Conservation (phyloP, 2,888 invertebrate species). For the Caenorhabditis sulstoni region DNA sequence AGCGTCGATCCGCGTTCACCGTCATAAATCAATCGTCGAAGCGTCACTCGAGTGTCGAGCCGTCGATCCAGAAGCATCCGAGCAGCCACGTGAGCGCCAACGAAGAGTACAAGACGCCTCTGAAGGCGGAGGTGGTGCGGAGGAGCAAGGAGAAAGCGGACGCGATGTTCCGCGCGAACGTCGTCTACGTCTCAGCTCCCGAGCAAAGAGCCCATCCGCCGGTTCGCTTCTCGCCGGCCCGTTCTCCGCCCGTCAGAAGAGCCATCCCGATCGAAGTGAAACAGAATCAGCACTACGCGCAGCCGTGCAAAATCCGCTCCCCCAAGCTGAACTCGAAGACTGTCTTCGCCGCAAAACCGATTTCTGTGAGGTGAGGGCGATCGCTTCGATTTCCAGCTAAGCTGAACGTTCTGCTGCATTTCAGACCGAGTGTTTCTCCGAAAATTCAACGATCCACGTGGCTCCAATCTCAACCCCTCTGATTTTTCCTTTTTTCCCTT, state of each 20-base stretch:
- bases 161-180: conserved; percentile 57
- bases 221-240: conserved; percentile 49
- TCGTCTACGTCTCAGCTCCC: conserved; percentile 43
- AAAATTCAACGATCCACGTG: conserved; percentile 52
- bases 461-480: conserved; percentile 59
- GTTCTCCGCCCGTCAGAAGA: conserved; percentile 50
- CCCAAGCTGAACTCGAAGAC: conserved; percentile 38
- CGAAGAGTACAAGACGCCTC: conserved; percentile 36
- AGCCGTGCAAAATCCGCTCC: conserved; percentile 53
- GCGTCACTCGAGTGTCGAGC: conserved; percentile 41
- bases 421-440: conserved; percentile 40
- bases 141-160: conserved; percentile 55
- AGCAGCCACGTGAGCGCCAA: conserved; percentile 32
- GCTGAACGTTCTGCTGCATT: conserved; percentile 2
- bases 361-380: conserved; percentile 28
- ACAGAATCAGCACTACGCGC: conserved; percentile 24
- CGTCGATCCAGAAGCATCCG: not conserved
- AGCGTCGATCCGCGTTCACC: conserved; percentile 56
- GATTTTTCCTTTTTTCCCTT: not conserved
- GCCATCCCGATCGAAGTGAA: conserved; percentile 30
- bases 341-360: conserved; percentile 48
- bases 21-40: conserved; percentile 39
- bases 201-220: conserved; percentile 24
- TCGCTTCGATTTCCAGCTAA: not conserved
- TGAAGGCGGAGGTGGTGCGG: conserved; percentile 42